These are phyloP conservation scores for Endotricha flammealis DNA, from an alignment of 2,888 invertebrate species.

Conservation along the genomic window DNA sequence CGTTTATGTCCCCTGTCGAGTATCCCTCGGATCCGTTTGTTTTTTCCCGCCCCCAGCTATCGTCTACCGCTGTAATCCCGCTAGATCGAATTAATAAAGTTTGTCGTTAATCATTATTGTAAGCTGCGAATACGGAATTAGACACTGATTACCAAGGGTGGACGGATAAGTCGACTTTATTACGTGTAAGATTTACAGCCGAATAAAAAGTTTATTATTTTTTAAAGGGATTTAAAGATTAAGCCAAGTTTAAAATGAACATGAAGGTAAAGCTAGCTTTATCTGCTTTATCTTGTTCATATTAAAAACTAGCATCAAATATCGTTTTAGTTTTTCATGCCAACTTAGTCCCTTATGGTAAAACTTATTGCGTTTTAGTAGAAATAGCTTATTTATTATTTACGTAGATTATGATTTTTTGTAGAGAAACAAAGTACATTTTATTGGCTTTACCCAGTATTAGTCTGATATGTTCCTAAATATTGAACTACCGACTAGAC, in stretches of 20 bases:
- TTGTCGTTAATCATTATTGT: slow-evolving; percentile 76
- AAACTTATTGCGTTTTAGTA: too few relatives aligned
- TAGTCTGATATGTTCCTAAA: too few relatives aligned
- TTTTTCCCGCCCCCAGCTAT: slow-evolving; percentile 61
- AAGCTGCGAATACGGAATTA: slow-evolving; percentile 70
- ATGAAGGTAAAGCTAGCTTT: slow-evolving; percentile 3
- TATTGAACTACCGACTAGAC: too few relatives aligned
- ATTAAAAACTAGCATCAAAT: not conserved
- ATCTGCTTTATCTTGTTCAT: not conserved
- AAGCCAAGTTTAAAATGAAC: slow-evolving; percentile 7
- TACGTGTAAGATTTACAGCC: slow-evolving; percentile 46
- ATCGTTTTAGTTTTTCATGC: too few relatives aligned
- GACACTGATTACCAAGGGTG: slow-evolving; percentile 70
- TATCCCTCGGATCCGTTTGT: slow-evolving; percentile 68
- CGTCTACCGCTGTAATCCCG: slow-evolving; percentile 53
- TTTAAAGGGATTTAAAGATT: slow-evolving; percentile 24
- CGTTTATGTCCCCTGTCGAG: slow-evolving; percentile 33
- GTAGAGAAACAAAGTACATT: too few relatives aligned
- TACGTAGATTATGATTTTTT: too few relatives aligned
- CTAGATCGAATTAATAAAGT: slow-evolving; percentile 74
- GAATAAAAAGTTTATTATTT: slow-evolving; percentile 37
- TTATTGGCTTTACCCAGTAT: too few relatives aligned
- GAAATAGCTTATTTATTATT: too few relatives aligned
- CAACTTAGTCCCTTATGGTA: too few relatives aligned
- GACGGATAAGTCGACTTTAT: slow-evolving; percentile 57